Evolutionary conservation across 1,140 invertebrate species (phyloP), one percentile per base, ranked within the genome.

Genomic region (Muscidifurax raptorellus): DNA sequence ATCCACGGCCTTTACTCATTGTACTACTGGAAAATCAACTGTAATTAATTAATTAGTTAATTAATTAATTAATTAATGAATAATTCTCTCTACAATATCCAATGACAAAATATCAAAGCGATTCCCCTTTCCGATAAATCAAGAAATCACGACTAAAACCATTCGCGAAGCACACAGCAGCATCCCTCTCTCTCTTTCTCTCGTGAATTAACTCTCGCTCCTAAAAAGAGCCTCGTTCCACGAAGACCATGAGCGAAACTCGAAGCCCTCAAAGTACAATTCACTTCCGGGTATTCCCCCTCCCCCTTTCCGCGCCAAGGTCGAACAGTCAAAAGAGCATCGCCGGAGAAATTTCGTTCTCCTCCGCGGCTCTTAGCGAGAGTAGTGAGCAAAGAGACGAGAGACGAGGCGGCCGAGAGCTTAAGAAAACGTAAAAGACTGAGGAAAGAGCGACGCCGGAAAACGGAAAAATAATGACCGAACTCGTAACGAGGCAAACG

Each of bases 201-300:
- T 75, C 47, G 18, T 75, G 80, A 82, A 64, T 82, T 75, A 71
- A 69, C 69, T n/a, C 32, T 5, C 5, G 36, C 44, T 47, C 13
- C 12, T 59, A 59, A 59, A 59, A 59, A 59, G 27, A 64, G 71
- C n/a, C 80, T 74, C 10, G 3, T 18, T 59, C 18, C 6, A n/a
- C 18, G 28, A 59, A 82, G 52, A 36, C 44, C 28, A 22, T 12
- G 4, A 74, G 12, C 13, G 27, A 15, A 75, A 76, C 52, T 66
- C 59, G 72, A 82, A 76, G 52, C 81, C 81, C 59, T 82, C 36
- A 76, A 82, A 76, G 72, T 76, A 82, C 72, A 82, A 76, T 76
- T 76, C 72, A 76, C 81, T 81, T 74, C 69, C 10, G 44, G 40
- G 69, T 72, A 74, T 82, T 82, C 72, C 28, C 47, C 47, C 47